Conservation (phyloP, 2,888 invertebrate species). For the Tachina grossa region DNA sequence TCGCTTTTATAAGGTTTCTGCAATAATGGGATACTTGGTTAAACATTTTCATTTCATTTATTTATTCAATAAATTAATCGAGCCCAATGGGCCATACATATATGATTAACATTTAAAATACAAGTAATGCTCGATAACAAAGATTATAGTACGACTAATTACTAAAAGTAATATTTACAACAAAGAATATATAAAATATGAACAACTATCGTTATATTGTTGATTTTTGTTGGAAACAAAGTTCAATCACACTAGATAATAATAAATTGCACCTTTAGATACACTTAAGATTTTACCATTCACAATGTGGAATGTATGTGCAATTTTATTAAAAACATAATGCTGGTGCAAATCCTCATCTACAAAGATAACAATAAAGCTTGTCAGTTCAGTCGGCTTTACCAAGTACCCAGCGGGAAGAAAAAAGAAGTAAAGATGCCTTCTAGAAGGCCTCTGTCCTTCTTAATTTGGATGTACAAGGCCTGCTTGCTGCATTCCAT, state of each 20-base stretch:
- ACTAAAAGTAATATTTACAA: too few relatives aligned
- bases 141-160: too few relatives aligned
- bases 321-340: not conserved
- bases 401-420: not conserved
- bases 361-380: not conserved
- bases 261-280: not conserved
- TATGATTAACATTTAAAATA: too few relatives aligned
- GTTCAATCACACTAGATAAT: not conserved
- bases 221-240: not conserved
- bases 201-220: not conserved
- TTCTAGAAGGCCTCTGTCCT: too few relatives aligned
- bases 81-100: too few relatives aligned
- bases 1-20: slow-evolving; percentile 39
- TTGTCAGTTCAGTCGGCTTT: not conserved
- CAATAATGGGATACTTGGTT: not conserved
- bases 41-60: not conserved
- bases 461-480: too few relatives aligned
- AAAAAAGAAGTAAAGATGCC: too few relatives aligned
- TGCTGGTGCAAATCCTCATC: slow-evolving; percentile 6
- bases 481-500: too few relatives aligned
- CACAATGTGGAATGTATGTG: too few relatives aligned
- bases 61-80: too few relatives aligned
- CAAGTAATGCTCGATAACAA: too few relatives aligned
- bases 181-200: too few relatives aligned
- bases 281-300: not conserved